Evolutionary conservation across 1,140 invertebrate species (phyloP), one percentile per base, ranked within the genome.

Genomic region (Drosophila malerkotliana): DNA sequence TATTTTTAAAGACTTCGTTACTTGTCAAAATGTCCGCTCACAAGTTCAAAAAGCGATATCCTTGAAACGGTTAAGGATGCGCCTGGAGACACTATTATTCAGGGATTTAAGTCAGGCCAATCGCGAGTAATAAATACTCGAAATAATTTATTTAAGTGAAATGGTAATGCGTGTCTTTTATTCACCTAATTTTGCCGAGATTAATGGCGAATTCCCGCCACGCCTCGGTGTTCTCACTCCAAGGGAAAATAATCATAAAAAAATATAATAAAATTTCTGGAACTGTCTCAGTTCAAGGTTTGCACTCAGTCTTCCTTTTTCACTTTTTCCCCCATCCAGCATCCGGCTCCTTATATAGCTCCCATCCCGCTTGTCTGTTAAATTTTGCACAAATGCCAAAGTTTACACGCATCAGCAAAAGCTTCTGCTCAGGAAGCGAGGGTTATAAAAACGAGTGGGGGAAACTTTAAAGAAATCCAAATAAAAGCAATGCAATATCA

Each of bases 401-500:
- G 56, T 76, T 87, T 82, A 60, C 59, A 81, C 78, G 61, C 72
- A 56, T 71, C 77, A 73, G 62, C 37, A 69, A 15, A 62, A 48
- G 59, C 66, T 79, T 56, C 49, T 32, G 32, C 21, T 3, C 63
- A 57, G 66, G 44, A 57, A 74, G 60, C 39, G 44, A 52, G 51
- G 49, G 48, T 64, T 56, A 75, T 56, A 56, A 75, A 49, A 45
- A 7, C 45, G 39, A 61, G 72, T 49, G 32, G 47, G 51, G 12
- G 32, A 64, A 85, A 66, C 49, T 60, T 72, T 76, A 80, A 81
- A 66, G 62, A 67, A 63, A 60, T 67, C 37, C 53, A 64, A 77
- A 61, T 72, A 68, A 75, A 68, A 78, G 64, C 69, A 81, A 72
- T 79, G 77, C 73, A 81, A 77, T 74, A 77, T 63, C 44, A 69